phyloP scores from a whole-genome alignment of 2,113 vertebrate species.

The Marmota monax region DNA sequence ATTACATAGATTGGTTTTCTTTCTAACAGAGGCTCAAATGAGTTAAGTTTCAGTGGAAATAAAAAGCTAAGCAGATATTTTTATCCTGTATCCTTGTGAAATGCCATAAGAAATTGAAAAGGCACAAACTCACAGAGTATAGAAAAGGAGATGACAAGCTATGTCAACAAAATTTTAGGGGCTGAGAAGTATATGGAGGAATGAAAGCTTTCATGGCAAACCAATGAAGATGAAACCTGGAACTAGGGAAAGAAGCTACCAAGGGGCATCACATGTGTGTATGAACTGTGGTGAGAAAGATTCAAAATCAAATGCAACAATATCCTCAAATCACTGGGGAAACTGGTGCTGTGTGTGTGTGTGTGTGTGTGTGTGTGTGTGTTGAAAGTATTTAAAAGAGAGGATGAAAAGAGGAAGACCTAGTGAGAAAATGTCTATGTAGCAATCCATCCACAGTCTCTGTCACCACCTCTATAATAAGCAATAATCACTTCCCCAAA shows the following conservation, averaged over 20 bases:
- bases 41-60: not conserved
- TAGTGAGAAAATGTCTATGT: not conserved
- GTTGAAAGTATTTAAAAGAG: not conserved
- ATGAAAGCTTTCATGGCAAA: not conserved
- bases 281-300: not conserved
- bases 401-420: not conserved
- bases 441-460: not conserved
- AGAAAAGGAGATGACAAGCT: not conserved
- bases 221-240: not conserved
- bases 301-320: not conserved
- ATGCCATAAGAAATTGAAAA: not conserved
- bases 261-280: not conserved
- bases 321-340: not conserved
- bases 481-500: not conserved
- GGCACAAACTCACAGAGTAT: not conserved
- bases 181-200: not conserved
- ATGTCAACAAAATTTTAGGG: not conserved
- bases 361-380: not conserved
- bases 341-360: not conserved
- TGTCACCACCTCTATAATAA: not conserved
- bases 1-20: not conserved
- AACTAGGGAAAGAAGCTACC: fast-evolving
- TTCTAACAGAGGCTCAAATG: not conserved
- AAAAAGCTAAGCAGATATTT: not conserved
- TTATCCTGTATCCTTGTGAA: not conserved